These are phyloP conservation scores for Euzophera pinguis DNA, from an alignment of 2,888 invertebrate genomes.

Conservation along the genomic window DNA sequence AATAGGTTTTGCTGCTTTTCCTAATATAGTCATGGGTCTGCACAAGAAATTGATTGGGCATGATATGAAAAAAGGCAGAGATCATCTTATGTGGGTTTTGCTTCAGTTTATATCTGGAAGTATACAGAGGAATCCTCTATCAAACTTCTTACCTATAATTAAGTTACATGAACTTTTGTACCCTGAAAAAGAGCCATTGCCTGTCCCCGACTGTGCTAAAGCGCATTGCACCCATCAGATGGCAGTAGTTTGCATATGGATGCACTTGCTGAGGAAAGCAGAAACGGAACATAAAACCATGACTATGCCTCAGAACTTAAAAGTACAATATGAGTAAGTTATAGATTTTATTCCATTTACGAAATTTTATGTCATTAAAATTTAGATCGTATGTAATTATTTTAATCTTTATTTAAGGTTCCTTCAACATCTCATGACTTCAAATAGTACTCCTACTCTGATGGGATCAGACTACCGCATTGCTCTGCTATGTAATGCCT, in stretches of 20 bases:
- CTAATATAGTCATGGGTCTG: slow-evolving; percentile 93
- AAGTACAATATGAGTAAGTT: slow-evolving; percentile 89
- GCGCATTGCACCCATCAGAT: slow-evolving; percentile 93
- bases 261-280: slow-evolving; percentile 96
- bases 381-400: slow-evolving; percentile 3
- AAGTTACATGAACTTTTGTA: slow-evolving; percentile 95
- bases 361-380: slow-evolving; percentile 9
- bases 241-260: slow-evolving; percentile 98
- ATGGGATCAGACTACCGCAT: slow-evolving; percentile 94
- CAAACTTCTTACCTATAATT: slow-evolving; percentile 93
- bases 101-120: slow-evolving; percentile 98
- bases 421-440: slow-evolving; percentile 90
- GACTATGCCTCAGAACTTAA: slow-evolving; percentile 89
- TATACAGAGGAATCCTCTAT: slow-evolving; percentile 94
- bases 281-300: slow-evolving; percentile 91
- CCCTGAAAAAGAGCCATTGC: slow-evolving; percentile 93
- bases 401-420: slow-evolving; percentile 78
- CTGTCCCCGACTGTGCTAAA: slow-evolving; percentile 93
- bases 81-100: slow-evolving; percentile 99
- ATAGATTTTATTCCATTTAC: slow-evolving; percentile 21
- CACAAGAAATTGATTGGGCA: slow-evolving; percentile 90
- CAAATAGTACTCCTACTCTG: slow-evolving; percentile 83
- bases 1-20: slow-evolving; percentile 96
- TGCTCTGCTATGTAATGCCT: slow-evolving; percentile 96
- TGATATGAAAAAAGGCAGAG: slow-evolving; percentile 93